These are phyloP conservation scores for Polydrusus tereticollis DNA, from an alignment of 2,888 invertebrate genomes.

Conservation along the genomic window DNA sequence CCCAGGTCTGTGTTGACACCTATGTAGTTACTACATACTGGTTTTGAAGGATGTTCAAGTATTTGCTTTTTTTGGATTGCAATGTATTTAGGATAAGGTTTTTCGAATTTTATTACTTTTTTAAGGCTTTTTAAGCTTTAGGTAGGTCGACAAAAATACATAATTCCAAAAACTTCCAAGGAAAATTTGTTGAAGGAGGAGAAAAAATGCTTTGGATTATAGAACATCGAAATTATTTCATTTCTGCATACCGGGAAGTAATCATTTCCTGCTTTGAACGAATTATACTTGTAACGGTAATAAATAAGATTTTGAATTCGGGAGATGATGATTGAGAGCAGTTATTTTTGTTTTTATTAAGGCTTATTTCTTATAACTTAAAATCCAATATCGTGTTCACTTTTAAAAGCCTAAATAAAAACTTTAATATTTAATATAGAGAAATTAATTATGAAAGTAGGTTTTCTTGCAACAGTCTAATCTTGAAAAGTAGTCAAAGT, in stretches of 20 bases:
- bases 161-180: neutral
- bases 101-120: conserved; percentile 7
- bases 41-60: neutral
- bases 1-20: neutral
- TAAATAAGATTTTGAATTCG: neutral
- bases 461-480: neutral
- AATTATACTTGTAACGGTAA: neutral
- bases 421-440: neutral
- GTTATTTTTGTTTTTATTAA: neutral
- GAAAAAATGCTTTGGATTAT: too few species aligned
- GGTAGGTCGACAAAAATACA: neutral
- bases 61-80: neutral
- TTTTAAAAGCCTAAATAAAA: neutral
- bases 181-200: neutral
- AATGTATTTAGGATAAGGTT: neutral
- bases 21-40: too few species aligned
- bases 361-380: neutral
- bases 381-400: conserved; percentile 1
- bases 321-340: too few species aligned
- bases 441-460: neutral
- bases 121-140: conserved; percentile 6
- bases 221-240: too few species aligned
- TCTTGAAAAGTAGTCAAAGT: conserved; percentile 53
- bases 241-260: too few species aligned
- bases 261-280: neutral